A percentile compares a stretch with the other conserved stretches of the same genome.
Conservation (phyloP, 2,888 invertebrate genomes). For the Chymomyza fuscimana region DNA sequence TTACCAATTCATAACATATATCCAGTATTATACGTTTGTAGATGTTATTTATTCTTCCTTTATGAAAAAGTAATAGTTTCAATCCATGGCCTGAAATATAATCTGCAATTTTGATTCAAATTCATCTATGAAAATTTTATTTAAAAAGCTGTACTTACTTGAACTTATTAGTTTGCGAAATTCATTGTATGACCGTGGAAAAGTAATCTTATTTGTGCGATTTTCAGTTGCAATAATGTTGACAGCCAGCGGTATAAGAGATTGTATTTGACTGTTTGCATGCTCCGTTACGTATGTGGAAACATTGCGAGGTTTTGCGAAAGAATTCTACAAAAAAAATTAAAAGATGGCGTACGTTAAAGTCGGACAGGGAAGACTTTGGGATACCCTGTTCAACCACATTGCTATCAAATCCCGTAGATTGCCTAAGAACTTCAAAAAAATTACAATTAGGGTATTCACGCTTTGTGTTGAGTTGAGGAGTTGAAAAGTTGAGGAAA, state of each 20-base stretch:
- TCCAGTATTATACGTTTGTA: constrained; percentile 83
- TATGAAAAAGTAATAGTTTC: constrained; percentile 65
- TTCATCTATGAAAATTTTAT: background rate
- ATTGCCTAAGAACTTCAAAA: no score
- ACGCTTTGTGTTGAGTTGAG: no score
- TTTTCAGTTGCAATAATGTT: constrained; percentile 76
- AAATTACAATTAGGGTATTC: no score
- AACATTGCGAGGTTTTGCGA: background rate
- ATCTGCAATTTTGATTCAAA: constrained; percentile 39
- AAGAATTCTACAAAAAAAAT: background rate
- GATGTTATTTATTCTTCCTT: constrained; percentile 79
- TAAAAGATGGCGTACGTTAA: no score
- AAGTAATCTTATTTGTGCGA: constrained; percentile 74
- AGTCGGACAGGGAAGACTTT: no score
- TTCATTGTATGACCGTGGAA: constrained; percentile 70
- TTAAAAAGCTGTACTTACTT: constrained; percentile 55
- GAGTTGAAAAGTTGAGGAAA: no score
- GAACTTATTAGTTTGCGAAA: constrained; percentile 68
- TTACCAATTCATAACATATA: constrained; percentile 83
- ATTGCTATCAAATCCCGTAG: no score
- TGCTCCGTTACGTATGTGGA: background rate
- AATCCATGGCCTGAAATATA: constrained; percentile 63
- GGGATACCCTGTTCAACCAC: no score
- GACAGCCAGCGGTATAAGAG: constrained; percentile 85
- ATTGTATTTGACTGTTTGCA: constrained; percentile 79